Conservation (phyloP, 92 coral and sea anemone species). For the Umimayanthus chanpuru region DNA sequence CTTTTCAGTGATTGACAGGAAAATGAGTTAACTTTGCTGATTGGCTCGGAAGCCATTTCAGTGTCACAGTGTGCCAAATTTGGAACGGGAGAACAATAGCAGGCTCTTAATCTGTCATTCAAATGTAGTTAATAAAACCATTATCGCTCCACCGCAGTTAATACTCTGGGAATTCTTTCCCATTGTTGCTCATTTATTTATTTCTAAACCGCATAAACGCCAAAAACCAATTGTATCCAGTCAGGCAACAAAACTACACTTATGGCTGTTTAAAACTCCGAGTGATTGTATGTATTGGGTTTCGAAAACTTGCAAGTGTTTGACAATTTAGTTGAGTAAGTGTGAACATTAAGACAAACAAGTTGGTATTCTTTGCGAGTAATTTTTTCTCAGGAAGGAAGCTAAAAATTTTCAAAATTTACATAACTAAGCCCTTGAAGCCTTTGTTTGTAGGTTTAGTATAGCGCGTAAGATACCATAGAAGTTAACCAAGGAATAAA, state of each 20-base stretch:
- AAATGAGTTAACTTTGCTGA: constrained; percentile 33
- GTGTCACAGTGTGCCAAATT: constrained; percentile 34
- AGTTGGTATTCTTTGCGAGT: constrained; percentile 9
- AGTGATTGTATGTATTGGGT: neutral
- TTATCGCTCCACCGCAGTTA: constrained; percentile 48
- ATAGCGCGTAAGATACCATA: constrained; percentile 9
- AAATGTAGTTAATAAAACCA: constrained; percentile 63
- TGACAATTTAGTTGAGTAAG: constrained; percentile 25
- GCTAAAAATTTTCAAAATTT: constrained; percentile 31
- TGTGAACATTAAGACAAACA: constrained; percentile 31
- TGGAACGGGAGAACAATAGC: constrained; percentile 37
- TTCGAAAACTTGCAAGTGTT: constrained; percentile 31
- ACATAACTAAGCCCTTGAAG: constrained; percentile 35
- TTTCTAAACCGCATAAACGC: constrained; percentile 16
- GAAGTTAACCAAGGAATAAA: constrained; percentile 24
- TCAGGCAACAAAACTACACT: neutral
- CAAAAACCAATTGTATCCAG: constrained; percentile 9
- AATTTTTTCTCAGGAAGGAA: constrained; percentile 4
- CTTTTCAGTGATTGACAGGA: constrained; percentile 47
- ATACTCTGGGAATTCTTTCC: constrained; percentile 38
- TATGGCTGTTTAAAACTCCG: neutral
- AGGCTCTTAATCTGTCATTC: constrained; percentile 52
- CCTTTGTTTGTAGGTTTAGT: constrained; percentile 39
- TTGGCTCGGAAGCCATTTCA: constrained; percentile 49
- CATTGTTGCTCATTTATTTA: constrained; percentile 38